Evolutionary conservation across 2,113 vertebrate species (phyloP).

Genomic region (Pelecanus crispus): DNA sequence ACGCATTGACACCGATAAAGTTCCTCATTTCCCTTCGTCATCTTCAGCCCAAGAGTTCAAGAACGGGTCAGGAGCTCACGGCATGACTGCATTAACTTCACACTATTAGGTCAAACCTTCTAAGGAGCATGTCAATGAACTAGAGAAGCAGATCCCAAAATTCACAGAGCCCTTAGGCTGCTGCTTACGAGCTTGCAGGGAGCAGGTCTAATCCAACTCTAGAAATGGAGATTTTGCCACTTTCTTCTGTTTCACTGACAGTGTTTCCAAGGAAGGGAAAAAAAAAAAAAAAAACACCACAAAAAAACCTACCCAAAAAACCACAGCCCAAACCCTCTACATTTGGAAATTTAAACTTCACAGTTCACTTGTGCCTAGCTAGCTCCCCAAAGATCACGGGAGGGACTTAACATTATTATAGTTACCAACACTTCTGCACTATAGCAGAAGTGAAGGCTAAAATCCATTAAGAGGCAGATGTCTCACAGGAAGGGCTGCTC

Average conservation of each 20-base stretch:
- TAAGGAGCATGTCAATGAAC: neutral
- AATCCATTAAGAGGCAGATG: constrained; percentile 48
- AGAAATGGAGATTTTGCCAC: neutral
- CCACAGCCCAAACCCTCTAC: neutral
- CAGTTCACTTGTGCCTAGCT: neutral
- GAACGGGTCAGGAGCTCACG: neutral
- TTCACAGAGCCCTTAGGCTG: neutral
- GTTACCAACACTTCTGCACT: neutral
- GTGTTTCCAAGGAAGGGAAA: neutral
- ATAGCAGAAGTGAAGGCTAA: neutral
- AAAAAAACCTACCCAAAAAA: too few relatives aligned
- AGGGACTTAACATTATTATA: neutral
- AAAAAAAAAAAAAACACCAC: too few relatives aligned
- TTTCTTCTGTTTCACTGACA: neutral
- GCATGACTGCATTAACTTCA: neutral
- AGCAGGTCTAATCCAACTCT: neutral
- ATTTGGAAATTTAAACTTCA: neutral
- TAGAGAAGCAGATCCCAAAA: neutral
- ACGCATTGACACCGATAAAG: too few relatives aligned
- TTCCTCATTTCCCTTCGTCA: neutral
- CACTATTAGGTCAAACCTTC: neutral
- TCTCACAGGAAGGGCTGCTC: constrained; percentile 36
- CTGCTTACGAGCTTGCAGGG: neutral
- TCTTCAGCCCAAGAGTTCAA: neutral
- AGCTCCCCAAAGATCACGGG: neutral